Percentiles rank a stretch among this genome's conserved stretches.
Conservation (phyloP, 2,797 vertebrate species). For the Arnoldichthys spilopterus region DNA sequence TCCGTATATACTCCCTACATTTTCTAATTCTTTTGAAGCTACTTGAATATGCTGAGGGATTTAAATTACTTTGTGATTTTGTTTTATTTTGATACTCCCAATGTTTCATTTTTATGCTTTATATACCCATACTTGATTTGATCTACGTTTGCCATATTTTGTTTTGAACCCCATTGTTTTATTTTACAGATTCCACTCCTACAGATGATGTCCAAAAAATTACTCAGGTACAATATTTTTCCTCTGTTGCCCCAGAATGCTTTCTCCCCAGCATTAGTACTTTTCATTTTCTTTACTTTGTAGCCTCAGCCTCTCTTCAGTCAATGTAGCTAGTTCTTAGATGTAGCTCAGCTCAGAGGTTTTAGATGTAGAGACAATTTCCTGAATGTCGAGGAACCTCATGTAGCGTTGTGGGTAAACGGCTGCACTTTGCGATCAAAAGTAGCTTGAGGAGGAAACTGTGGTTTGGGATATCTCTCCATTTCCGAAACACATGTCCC, state of each 20-base stretch:
- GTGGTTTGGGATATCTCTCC: slow-evolving; percentile 34
- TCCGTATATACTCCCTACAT: neutral
- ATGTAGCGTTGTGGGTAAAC: slow-evolving; percentile 26
- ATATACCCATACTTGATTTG: neutral
- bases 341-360: neutral
- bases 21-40: neutral
- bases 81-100: neutral
- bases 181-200: slow-evolving; percentile 83
- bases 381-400: neutral
- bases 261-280: slow-evolving; percentile 38
- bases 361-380: neutral
- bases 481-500: slow-evolving; percentile 39
- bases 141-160: slow-evolving; percentile 58
- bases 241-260: slow-evolving; percentile 54
- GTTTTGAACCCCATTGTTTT: slow-evolving; percentile 76
- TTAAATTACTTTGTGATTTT: neutral
- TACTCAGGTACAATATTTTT: slow-evolving; percentile 76
- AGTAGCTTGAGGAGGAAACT: slow-evolving; percentile 26
- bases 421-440: slow-evolving; percentile 29
- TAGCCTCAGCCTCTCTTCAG: neutral
- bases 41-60: neutral
- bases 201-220: slow-evolving; percentile 78
- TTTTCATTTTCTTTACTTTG: slow-evolving; percentile 1
- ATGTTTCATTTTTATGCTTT: neutral
- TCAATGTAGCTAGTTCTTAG: neutral